Evolutionary conservation across 2,797 vertebrate species (phyloP), one percentile per base, ranked within the genome.

Genomic region (Momotus momota): DNA sequence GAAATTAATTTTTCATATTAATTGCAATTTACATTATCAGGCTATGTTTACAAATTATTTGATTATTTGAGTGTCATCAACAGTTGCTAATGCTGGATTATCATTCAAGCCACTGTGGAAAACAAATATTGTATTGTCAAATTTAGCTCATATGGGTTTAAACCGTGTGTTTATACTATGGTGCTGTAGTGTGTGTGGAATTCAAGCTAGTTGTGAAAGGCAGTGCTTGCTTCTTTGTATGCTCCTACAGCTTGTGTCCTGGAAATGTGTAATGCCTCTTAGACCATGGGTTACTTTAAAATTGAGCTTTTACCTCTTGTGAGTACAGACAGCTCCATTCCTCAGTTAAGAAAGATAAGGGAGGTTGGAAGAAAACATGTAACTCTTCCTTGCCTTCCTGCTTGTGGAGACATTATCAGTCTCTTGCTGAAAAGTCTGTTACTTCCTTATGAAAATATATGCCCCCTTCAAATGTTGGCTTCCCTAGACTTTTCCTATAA

Each of bases 11-110:
- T 88, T 60, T 81, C 1, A 0, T 61, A 54, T 48, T 4, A 31
- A 14, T 51, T 61, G 31, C 0, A 2, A 61, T 85, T 29, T 41
- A 58, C 0, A 0, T 51, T 83, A 35, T 14, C 26, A 66, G 25
- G 15, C 43, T 70, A 8, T 25, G 19, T 41, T 93, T 83, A 55
- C 23, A 78, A 64, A 6, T 51, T 40, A 4, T 60, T 81, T 41
- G 0, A 46, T 62, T 58, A 46, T 40, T 67, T 54, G 7, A 49
- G 19, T 54, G 61, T 33, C 35, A 38, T 61, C 52, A 71, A 14
- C 35, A 79, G 10, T 69, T 86, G 6, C 35, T 82, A 72, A 79
- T 62, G 27, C 14, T 86, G 55, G 18, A 25, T 38, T 54, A 46
- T 45, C 19, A 22, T 7, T 2, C 22, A 70, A 80, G 14, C 8